phyloP scores from a whole-genome alignment of 2,888 invertebrate species.

The Euzophera pinguis region DNA sequence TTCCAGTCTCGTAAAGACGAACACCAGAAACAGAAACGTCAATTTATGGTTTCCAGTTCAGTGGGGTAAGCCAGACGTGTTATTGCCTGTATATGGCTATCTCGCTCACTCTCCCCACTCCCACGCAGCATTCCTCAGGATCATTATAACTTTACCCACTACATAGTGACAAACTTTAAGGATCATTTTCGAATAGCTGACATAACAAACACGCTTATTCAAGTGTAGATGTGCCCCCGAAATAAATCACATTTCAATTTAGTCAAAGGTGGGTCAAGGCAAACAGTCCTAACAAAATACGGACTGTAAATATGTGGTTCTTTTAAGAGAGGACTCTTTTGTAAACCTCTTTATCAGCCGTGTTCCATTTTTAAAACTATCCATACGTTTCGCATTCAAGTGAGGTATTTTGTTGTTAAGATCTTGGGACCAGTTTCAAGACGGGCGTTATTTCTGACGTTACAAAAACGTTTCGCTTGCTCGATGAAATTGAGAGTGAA shows the following conservation, averaged over 20 bases:
- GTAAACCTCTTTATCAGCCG: constrained; percentile 19
- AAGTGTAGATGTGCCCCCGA: constrained; percentile 26
- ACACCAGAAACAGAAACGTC: not conserved
- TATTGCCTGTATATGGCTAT: not conserved
- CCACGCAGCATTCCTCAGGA: constrained; percentile 9
- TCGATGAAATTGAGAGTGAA: constrained; percentile 36
- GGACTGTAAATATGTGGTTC: constrained; percentile 29
- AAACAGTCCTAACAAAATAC: constrained; percentile 42
- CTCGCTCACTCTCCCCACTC: not conserved
- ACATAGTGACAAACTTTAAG: constrained; percentile 6
- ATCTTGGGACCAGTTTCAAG: constrained; percentile 1
- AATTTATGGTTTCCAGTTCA: constrained; percentile 2
- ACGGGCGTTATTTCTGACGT: not conserved
- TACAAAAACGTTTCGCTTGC: constrained; percentile 17
- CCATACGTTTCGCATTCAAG: constrained; percentile 1
- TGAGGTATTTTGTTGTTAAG: constrained; percentile 6
- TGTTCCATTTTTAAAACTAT: constrained; percentile 12
- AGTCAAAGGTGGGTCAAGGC: constrained; percentile 29
- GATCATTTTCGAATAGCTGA: constrained; percentile 6
- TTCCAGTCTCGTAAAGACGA: not conserved
- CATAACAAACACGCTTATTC: constrained; percentile 17
- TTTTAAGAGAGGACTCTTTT: constrained; percentile 18
- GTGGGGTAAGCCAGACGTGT: constrained; percentile 6
- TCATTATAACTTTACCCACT: constrained; percentile 12
- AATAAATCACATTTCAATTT: constrained; percentile 41